Evolutionary conservation across 2,888 invertebrate genomes (phyloP), one percentile per base, ranked within the genome.

Genomic region (Galerucella pusilla): DNA sequence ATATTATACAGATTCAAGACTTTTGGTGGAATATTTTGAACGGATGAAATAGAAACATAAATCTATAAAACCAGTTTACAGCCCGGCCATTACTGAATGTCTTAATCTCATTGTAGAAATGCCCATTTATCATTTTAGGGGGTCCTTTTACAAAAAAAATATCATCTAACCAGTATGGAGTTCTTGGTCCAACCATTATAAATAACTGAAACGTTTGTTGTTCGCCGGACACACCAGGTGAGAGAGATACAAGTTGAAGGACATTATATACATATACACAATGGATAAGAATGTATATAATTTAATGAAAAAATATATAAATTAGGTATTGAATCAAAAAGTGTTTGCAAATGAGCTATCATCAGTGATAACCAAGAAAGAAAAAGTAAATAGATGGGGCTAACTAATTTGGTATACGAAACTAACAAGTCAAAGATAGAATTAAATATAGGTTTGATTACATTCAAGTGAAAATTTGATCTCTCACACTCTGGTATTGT

Each of bases 31-130:
- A 65, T 65, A 12, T 65, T 46, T 45, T 46, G 66, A 65, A 74
- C 72, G 46, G 35, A 66, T 71, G 49, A 67, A 68, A 75, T 74
- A 71, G 71, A 73, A 75, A 75, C 64, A 65, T 65, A 74, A 75
- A 76, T 79, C 77, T 76, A 75, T 74, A 77, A 71, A 77, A 79
- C 78, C 77, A 79, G 79, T 77, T 78, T 72, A 74, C 70, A 69
- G 74, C 75, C 10, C 70, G 78, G 79, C 78, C 81, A 82, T 81
- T 77, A 78, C 80, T 79, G 80, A 78, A 82, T 81, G 81, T 82
- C 81, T 82, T 80, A 80, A 82, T 83, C 79, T 80, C 78, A 81
- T 80, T 82, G 81, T 81, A 75, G 72, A 78, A 75, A 71, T 74
- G 73, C 73, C 70, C 78, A 80, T 83, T 79, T 80, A 77, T 83